A percentile compares a stretch with the other conserved stretches of the same genome.
Evolutionary conservation across 2,888 invertebrate genomes (phyloP).

Genomic region (Endotricha flammealis): DNA sequence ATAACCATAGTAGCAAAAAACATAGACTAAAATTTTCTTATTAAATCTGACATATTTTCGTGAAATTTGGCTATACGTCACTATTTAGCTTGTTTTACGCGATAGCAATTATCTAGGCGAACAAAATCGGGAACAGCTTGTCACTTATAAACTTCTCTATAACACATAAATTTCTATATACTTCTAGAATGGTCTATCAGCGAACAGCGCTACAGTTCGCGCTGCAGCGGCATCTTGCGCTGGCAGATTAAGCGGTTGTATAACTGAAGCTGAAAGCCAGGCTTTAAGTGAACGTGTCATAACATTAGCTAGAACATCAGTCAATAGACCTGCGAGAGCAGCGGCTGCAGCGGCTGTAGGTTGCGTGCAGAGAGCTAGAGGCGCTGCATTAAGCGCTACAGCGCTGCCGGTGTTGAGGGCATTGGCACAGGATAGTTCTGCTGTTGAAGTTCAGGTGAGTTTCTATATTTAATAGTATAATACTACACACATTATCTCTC

Average conservation of each 20-base stretch:
- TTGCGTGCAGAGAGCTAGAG: constrained; percentile 95
- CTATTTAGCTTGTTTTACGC: too few relatives aligned
- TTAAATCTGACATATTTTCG: too few relatives aligned
- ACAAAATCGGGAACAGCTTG: too few relatives aligned
- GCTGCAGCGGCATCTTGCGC: constrained; percentile 97
- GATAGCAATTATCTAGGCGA: too few relatives aligned
- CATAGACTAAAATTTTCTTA: too few relatives aligned
- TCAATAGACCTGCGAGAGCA: constrained; percentile 39
- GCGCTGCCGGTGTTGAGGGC: constrained; percentile 96
- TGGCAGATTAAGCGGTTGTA: constrained; percentile 84
- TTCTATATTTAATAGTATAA: too few relatives aligned
- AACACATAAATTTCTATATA: too few relatives aligned
- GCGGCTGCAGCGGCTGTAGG: constrained; percentile 89
- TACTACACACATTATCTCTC: too few relatives aligned
- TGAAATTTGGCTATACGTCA: too few relatives aligned
- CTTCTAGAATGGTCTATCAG: constrained; percentile 82
- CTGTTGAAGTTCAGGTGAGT: constrained; percentile 93
- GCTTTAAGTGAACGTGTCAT: constrained; percentile 55
- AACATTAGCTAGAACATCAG: constrained; percentile 44
- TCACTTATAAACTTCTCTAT: too few relatives aligned
- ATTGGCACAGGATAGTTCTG: constrained; percentile 94
- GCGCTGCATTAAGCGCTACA: constrained; percentile 96
- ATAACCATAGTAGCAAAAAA: too few relatives aligned
- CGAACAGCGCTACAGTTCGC: constrained; percentile 87
- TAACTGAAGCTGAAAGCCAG: constrained; percentile 52